A percentile compares a stretch with the other conserved stretches of the same genome.
These are phyloP conservation scores for Autographa pulchrina DNA, from an alignment of 2,888 invertebrate genomes.

Conservation along the genomic window DNA sequence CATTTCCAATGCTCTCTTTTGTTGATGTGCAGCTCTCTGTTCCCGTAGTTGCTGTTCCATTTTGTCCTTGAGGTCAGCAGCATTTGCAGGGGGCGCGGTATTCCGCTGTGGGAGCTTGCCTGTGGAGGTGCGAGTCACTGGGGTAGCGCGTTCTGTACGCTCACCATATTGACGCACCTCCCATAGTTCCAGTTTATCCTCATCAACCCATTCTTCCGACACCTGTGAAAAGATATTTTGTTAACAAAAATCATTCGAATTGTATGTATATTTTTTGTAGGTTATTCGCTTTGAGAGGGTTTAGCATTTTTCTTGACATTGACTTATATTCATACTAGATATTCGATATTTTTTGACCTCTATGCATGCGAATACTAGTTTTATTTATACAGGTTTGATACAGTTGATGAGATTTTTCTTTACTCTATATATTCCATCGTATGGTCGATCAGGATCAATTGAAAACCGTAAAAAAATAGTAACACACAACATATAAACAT, in stretches of 20 bases:
- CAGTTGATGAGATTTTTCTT: no score
- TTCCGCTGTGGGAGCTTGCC: constrained; percentile 90
- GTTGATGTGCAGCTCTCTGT: constrained; percentile 96
- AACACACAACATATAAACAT: no score
- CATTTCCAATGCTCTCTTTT: constrained; percentile 93
- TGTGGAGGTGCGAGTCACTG: constrained; percentile 94
- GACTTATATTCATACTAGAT: no score
- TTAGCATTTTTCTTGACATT: no score
- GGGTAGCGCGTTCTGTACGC: constrained; percentile 92
- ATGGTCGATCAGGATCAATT: no score
- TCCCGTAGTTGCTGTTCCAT: constrained; percentile 97
- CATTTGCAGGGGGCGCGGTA: constrained; percentile 87
- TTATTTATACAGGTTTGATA: no score
- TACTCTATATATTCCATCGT: no score
- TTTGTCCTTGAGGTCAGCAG: constrained; percentile 95
- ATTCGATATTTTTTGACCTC: no score
- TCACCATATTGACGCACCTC: constrained; percentile 98
- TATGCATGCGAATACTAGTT: no score
- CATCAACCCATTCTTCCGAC: constrained; percentile 98
- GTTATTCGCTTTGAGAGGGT: no score
- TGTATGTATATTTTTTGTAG: no score
- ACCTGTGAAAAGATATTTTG: constrained; percentile 85
- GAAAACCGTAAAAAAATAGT: no score
- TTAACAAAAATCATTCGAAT: not conserved
- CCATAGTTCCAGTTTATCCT: constrained; percentile 98